These are phyloP conservation scores for Cynopterus brachyotis DNA, from an alignment of 2,113 vertebrate species.

Conservation along the genomic window DNA sequence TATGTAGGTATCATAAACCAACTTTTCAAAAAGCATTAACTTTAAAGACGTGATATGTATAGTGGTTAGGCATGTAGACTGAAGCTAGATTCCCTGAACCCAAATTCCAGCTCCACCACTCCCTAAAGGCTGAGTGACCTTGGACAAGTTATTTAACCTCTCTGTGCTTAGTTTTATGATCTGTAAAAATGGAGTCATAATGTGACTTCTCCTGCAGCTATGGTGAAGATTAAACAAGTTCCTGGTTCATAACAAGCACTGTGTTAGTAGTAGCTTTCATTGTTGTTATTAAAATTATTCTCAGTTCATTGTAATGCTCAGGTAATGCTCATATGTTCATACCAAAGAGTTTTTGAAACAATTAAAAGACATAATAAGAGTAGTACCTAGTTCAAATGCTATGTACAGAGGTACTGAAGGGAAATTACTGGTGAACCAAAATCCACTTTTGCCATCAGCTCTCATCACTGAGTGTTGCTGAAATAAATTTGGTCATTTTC, in stretches of 20 bases:
- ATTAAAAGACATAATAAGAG: background rate
- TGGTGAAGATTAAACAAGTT: background rate
- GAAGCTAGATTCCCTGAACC: background rate
- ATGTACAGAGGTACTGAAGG: background rate
- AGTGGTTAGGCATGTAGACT: background rate
- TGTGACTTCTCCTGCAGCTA: background rate
- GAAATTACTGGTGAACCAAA: background rate
- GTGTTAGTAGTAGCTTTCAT: background rate
- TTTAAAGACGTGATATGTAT: constrained; percentile 14
- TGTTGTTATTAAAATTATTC: background rate
- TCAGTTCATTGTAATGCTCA: background rate
- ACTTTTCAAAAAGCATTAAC: constrained; percentile 45
- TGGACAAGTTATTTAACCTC: background rate
- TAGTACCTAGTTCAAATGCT: background rate
- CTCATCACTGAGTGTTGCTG: background rate
- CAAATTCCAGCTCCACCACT: background rate
- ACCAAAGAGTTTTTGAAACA: background rate
- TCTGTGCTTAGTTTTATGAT: background rate
- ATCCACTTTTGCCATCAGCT: background rate
- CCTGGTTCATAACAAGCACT: background rate
- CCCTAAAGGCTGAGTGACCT: background rate
- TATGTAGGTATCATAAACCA: background rate
- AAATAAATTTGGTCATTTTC: background rate
- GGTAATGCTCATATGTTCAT: background rate
- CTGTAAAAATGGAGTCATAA: background rate